Evolutionary conservation across 2,113 vertebrate species (phyloP).

Genomic region (Rhagologus leucostigma): DNA sequence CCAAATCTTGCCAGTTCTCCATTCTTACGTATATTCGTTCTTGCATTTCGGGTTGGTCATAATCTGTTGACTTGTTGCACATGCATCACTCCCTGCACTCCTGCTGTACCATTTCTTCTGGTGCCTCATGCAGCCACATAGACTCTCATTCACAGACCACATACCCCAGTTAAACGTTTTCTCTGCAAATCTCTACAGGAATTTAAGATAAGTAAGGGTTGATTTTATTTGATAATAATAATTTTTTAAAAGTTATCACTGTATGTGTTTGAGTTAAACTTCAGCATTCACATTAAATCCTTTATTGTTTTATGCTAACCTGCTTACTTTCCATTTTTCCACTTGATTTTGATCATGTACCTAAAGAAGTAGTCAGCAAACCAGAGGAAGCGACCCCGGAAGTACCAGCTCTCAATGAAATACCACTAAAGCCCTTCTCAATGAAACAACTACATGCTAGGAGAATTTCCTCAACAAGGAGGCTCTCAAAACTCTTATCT

Average conservation of each 20-base stretch:
- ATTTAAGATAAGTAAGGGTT: not conserved
- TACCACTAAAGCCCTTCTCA: not conserved
- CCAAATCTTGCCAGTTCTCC: not conserved
- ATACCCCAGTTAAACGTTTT: not conserved
- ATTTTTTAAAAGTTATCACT: not conserved
- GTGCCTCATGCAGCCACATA: not conserved
- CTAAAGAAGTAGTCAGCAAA: not conserved
- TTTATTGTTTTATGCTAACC: not conserved
- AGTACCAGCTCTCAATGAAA: not conserved
- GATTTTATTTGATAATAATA: not conserved
- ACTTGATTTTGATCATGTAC: not conserved
- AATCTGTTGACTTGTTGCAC: not conserved
- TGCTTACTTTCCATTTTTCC: not conserved
- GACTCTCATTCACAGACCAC: not conserved
- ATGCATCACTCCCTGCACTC: not conserved
- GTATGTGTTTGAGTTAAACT: not conserved
- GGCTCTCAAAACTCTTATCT: not conserved
- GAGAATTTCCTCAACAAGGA: not conserved
- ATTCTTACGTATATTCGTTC: not conserved
- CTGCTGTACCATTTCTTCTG: not conserved
- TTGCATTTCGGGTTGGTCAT: not conserved
- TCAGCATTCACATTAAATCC: not conserved
- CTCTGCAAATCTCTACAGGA: not conserved
- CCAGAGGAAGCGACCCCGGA: not conserved
- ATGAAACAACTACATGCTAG: not conserved